These are phyloP conservation scores for Pantherophis alleghaniensis DNA, from an alignment of 2,797 vertebrate genomes.

Conservation along the genomic window DNA sequence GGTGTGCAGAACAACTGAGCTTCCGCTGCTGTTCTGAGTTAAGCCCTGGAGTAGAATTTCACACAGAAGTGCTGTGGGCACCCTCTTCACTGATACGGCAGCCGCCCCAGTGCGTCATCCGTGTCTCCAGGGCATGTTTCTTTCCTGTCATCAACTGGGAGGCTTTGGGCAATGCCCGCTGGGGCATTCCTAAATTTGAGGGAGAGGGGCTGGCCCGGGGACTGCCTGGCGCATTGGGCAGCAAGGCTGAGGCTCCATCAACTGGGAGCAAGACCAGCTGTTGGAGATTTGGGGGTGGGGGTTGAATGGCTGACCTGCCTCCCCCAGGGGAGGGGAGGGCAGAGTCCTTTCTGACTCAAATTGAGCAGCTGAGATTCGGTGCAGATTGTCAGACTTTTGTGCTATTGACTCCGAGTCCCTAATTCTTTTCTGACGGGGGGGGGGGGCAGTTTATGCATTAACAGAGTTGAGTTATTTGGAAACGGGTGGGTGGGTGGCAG, in stretches of 20 bases:
- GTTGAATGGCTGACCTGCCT: background rate
- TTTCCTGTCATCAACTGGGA: background rate
- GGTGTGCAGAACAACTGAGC: background rate
- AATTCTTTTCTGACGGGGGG: background rate
- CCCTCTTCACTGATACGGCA: background rate
- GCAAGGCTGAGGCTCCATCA: background rate
- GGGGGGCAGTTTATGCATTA: background rate
- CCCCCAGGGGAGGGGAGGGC: background rate
- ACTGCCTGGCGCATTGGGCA: background rate
- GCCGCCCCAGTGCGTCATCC: background rate
- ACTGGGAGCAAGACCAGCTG: accelerated
- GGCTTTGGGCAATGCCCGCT: background rate
- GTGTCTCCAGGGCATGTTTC: background rate
- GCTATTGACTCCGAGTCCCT: background rate
- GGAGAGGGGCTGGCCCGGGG: background rate
- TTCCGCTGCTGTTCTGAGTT: background rate
- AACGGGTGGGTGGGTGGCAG: background rate
- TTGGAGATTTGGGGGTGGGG: background rate
- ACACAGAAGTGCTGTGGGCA: background rate
- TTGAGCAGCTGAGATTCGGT: background rate
- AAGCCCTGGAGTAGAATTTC: background rate
- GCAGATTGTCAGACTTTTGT: background rate
- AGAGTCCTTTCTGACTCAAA: background rate
- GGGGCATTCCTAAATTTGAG: background rate
- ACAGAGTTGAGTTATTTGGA: background rate